These are phyloP conservation scores for Drosophila parabipectinata DNA, from an alignment of 1,140 invertebrate species.

Conservation along the genomic window DNA sequence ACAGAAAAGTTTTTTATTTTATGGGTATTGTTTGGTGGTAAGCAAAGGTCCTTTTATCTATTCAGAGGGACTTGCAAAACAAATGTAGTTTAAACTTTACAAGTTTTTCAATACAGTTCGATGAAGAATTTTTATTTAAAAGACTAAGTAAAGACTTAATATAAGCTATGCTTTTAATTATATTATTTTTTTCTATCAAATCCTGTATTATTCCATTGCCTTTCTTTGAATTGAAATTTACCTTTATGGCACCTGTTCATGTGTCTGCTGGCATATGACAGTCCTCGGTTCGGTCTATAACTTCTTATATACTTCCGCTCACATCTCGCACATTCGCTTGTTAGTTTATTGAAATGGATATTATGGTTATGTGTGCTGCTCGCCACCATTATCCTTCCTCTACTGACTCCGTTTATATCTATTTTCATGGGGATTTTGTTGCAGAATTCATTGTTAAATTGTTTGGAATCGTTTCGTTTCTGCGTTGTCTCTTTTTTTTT, in stretches of 20 bases:
- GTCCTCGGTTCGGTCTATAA: constrained; percentile 42
- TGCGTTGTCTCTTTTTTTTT: constrained; percentile 9
- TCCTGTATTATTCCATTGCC: constrained; percentile 10
- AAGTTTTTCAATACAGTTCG: not conserved
- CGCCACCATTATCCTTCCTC: constrained; percentile 26
- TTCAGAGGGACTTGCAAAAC: constrained; percentile 14
- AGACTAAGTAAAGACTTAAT: no score
- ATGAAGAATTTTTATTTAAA: not conserved
- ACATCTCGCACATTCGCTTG: constrained; percentile 64
- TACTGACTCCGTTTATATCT: constrained; percentile 29
- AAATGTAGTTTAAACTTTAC: constrained; percentile 6
- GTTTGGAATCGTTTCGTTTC: constrained; percentile 62
- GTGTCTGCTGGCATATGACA: constrained; percentile 47
- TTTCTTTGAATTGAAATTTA: constrained; percentile 57
- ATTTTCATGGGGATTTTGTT: constrained; percentile 70
- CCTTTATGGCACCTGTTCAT: constrained; percentile 53
- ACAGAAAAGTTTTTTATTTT: constrained; percentile 40
- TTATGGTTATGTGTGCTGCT: constrained; percentile 57
- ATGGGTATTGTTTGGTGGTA: constrained; percentile 37
- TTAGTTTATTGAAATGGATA: constrained; percentile 82
- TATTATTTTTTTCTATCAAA: not conserved
- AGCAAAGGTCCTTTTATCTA: constrained; percentile 46
- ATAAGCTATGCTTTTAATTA: no score
- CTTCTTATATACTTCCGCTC: constrained; percentile 44
- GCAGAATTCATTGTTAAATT: constrained; percentile 78